These are phyloP conservation scores for Rutpela maculata DNA, from an alignment of 2,888 invertebrate genomes.

Conservation along the genomic window DNA sequence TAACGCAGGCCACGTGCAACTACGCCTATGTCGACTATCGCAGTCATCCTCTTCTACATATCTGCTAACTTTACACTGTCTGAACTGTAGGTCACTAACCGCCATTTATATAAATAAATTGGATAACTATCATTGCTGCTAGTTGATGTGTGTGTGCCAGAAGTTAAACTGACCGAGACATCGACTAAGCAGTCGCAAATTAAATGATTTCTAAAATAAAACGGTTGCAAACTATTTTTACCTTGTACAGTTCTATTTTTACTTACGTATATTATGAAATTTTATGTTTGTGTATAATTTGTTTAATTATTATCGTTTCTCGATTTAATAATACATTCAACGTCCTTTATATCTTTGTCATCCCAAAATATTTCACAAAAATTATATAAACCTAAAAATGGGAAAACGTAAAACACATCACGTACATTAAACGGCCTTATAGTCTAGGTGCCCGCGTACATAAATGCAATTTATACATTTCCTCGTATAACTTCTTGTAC, in stretches of 20 bases:
- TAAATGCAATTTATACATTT: too few species aligned
- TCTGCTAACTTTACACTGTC: slow-evolving; percentile 15
- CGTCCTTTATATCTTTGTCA: too few species aligned
- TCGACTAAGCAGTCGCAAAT: not conserved
- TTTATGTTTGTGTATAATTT: too few species aligned
- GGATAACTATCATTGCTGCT: slow-evolving; percentile 40
- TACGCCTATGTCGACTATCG: not conserved
- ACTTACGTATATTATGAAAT: too few species aligned
- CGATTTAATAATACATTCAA: too few species aligned
- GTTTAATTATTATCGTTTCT: too few species aligned
- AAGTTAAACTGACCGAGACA: slow-evolving; percentile 37
- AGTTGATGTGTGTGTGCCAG: slow-evolving; percentile 40
- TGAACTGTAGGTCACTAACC: slow-evolving; percentile 45
- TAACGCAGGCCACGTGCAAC: not conserved
- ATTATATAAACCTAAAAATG: too few species aligned
- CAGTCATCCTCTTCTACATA: slow-evolving; percentile 24
- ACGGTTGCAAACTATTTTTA: slow-evolving; percentile 6
- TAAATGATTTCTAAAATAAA: slow-evolving; percentile 21
- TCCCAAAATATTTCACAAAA: too few species aligned
- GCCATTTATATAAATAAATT: slow-evolving; percentile 47
- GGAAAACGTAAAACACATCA: too few species aligned
- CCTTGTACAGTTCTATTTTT: not conserved
- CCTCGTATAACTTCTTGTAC: too few species aligned
- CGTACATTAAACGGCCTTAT: too few species aligned
- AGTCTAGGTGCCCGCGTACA: too few species aligned